Base-by-base conservation (phyloP, 2,113 vertebrate species). In the Beaufortia kweichowensis region DNA sequence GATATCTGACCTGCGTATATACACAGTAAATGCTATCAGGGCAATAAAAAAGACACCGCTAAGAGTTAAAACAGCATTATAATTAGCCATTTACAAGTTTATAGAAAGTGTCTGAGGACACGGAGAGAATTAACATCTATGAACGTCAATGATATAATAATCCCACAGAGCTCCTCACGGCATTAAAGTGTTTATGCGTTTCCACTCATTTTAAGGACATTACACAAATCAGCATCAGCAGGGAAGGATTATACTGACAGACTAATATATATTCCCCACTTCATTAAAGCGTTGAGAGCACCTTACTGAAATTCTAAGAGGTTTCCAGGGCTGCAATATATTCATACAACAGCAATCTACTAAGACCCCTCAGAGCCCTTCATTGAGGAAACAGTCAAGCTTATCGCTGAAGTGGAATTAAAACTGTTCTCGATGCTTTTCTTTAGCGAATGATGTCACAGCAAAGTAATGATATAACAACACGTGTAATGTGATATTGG, bases 271-370 rank as follows among this genome's bases (percentile, higher is more conserved):
- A n/a, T 64, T 19, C 62, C 66, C 29, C 19, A 31, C 43, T 26
- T 69, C 66, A 53, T 31, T 26, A 69, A 53, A 53, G 66, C 66
- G n/a, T 50, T 12, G 43, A 68, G 46, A 48, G 63, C 63, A 66
- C n/a, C 63, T 17, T 66, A 23, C 63, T 46, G 39, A 10, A 21
- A 66, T 46, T 46, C 26, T 66, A 6, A 66, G 39, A 14, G 23
- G 66, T 69, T 69, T 53, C 66, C 66, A 69, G 24, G 66, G 46
- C 26, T 53, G 21, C 66, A 53, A 59, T 35, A 21, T 17, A 35
- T 23, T 21, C 35, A 64, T 14, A 21, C 3, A 23, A n/a, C 29
- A 21, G 19, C 48, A 50, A 50, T 50, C 19, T 50, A 50, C 19
- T 1, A 6, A 19, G 17, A 17, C 62, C 15, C 29, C 26, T 63